Evolutionary conservation across 2,888 invertebrate genomes (phyloP), one percentile per base, ranked within the genome.

Genomic region (Lomographa bimaculata): DNA sequence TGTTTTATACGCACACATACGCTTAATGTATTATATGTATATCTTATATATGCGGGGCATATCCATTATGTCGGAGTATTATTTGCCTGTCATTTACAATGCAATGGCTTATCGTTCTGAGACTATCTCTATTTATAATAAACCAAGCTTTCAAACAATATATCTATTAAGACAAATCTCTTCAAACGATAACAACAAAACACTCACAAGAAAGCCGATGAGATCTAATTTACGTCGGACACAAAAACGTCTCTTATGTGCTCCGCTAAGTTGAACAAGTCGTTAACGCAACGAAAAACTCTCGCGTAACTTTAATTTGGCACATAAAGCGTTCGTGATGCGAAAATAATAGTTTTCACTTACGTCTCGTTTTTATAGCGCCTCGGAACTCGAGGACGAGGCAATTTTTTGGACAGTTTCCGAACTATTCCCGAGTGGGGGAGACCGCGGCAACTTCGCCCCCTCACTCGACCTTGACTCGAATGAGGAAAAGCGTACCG

Each of bases 321-420:
- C 57, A 58, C 61, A 61, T 57, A 64, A 62, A 67, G 57, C 55
- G 60, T 60, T 43, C 50, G 43, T 58, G 56, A 59, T 61, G 63
- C 54, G 58, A 60, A 61, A 61, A 63, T 57, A 64, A 63, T 68
- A 63, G 60, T 64, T 64, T 61, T 64, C 54, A 63, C 55, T 66
- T 61, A 54, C 53, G 50, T 48, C 44, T 42, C 41, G 55, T 58
- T 60, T 62, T 66, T 63, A 61, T 64, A 54, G 55, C 52, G 45
- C 33, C 50, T 50, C 46, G 51, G 53, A 57, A 54, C 54, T 56
- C 47, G 50, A 45, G 43, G 53, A 54, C 39, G 49, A 39, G 45
- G 50, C 49, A 42, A 45, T 60, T 52, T 59, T 55, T 60, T 55
- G 50, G 51, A 49, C 28, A 48, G 41, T 43, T 46, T 38, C 43